Evolutionary conservation across 2,888 invertebrate genomes (phyloP), one percentile per base, ranked within the genome.

Genomic region (Ennomos fuscantarius): DNA sequence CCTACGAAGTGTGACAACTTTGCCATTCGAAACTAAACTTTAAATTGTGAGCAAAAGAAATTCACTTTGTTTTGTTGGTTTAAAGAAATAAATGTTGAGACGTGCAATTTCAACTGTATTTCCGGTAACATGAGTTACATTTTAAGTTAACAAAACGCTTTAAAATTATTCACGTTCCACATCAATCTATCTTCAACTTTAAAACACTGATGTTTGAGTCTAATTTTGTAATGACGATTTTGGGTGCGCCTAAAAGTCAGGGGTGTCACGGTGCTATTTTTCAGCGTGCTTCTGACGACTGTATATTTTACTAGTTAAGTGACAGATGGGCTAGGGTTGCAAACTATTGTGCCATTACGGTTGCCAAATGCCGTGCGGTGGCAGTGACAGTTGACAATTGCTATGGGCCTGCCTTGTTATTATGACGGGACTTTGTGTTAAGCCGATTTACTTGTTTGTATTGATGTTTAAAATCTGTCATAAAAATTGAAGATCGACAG

Each of bases 81-180:
- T 76, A 74, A 75, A 84, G 86, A 86, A 88, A 89, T 88, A 89
- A 89, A 89, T 83, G 89, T 80, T 79, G 84, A 84, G 74, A 79
- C 83, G 83, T 84, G 89, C 92, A 92, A 91, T 91, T 91, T 90
- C 82, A 87, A 89, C 91, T 90, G 89, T 91, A 91, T 91, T 85
- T 92, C 91, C 91, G 89, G 85, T 80, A 80, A 90, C 92, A 92
- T 89, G 91, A 84, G 92, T 91, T 87, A 91, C 92, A 92, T 92
- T 92, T 92, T 89, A 90, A 91, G 83, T 91, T 90, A 87, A 90
- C 92, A 90, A 90, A 68, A 91, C 87, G 89, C 89, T 92, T 90
- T 88, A 91, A 68, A 91, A 89, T 89, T 89, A 90, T 89, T 86
- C 89, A 76, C 71, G 63, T 69, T 55, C 50, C 51, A 45, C 44